Evolutionary conservation across 2,888 invertebrate species (phyloP).

Genomic region (Cylloceria caligata): DNA sequence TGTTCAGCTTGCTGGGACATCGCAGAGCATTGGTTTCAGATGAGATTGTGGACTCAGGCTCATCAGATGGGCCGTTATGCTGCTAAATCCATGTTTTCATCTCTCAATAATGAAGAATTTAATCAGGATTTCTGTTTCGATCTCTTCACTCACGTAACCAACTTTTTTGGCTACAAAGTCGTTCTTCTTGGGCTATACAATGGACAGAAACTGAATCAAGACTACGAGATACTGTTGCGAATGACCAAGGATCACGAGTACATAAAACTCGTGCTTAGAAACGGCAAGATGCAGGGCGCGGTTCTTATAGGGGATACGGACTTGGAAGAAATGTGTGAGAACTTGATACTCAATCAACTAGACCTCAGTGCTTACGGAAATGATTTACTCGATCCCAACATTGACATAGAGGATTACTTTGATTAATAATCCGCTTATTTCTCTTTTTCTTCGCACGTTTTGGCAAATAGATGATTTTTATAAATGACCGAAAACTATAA

Average conservation of each 20-base stretch:
- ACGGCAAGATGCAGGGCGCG: slow-evolving; percentile 95
- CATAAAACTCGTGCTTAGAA: slow-evolving; percentile 94
- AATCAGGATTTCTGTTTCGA: slow-evolving; percentile 98
- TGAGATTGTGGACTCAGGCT: slow-evolving; percentile 99
- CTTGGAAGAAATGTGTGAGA: slow-evolving; percentile 99
- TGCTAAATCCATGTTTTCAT: slow-evolving; percentile 94
- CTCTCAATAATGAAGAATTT: slow-evolving; percentile 87
- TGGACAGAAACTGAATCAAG: slow-evolving; percentile 92
- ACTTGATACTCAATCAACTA: slow-evolving; percentile 97
- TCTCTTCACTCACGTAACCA: slow-evolving; percentile 98
- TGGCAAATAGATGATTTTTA: neutral
- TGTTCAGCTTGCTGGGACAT: slow-evolving; percentile 93
- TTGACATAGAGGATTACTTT: slow-evolving; percentile 99
- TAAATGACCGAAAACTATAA: neutral
- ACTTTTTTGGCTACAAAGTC: slow-evolving; percentile 97
- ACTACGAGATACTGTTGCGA: slow-evolving; percentile 94
- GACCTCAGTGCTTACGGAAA: slow-evolving; percentile 95
- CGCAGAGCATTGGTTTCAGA: slow-evolving; percentile 95
- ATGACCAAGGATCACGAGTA: slow-evolving; percentile 93
- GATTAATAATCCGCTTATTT: slow-evolving; percentile 88
- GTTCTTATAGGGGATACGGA: slow-evolving; percentile 98
- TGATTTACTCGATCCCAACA: slow-evolving; percentile 96
- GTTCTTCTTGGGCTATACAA: slow-evolving; percentile 96
- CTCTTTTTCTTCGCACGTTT: neutral
- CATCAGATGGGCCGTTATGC: slow-evolving; percentile 98